Conservation (phyloP, 2,113 vertebrate genomes). For the Percina caprodes region DNA sequence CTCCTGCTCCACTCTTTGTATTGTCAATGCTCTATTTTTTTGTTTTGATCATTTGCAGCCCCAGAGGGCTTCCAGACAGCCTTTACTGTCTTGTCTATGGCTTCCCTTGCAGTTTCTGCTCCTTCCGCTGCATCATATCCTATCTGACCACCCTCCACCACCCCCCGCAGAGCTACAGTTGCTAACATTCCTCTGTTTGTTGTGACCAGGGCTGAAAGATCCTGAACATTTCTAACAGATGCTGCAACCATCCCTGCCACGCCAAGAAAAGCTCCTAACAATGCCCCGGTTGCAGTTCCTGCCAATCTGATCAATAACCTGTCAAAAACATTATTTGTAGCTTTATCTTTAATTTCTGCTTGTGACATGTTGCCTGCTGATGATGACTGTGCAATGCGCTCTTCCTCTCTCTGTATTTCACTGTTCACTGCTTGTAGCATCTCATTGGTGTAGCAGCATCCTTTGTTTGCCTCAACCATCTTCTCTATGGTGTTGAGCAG, state of each 20-base stretch:
- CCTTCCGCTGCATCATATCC: not conserved
- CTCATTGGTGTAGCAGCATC: conserved; percentile 44
- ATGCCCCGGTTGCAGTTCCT: not conserved
- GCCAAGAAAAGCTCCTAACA: conserved; percentile 5
- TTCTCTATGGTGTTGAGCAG: conserved; percentile 38
- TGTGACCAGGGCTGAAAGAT: not conserved
- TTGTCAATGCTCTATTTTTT: not conserved
- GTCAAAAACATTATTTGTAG: conserved; percentile 71
- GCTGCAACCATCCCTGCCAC: not conserved
- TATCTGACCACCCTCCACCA: not conserved
- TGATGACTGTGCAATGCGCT: not conserved
- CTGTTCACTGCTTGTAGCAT: conserved; percentile 1
- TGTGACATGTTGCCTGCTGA: not conserved
- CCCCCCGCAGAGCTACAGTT: not conserved
- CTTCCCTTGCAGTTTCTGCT: not conserved
- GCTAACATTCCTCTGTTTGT: too few relatives aligned
- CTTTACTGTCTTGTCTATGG: not conserved
- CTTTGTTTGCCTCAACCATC: conserved; percentile 16
- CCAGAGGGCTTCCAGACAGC: not conserved
- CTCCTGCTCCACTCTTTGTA: not conserved
- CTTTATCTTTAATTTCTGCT: not conserved
- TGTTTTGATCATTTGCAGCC: not conserved
- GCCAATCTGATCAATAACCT: not conserved
- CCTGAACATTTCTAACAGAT: not conserved
- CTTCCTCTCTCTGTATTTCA: conserved; percentile 9